These are phyloP conservation scores for Leptinotarsa peninsularis DNA, from an alignment of 2,888 invertebrate genomes.

Conservation along the genomic window DNA sequence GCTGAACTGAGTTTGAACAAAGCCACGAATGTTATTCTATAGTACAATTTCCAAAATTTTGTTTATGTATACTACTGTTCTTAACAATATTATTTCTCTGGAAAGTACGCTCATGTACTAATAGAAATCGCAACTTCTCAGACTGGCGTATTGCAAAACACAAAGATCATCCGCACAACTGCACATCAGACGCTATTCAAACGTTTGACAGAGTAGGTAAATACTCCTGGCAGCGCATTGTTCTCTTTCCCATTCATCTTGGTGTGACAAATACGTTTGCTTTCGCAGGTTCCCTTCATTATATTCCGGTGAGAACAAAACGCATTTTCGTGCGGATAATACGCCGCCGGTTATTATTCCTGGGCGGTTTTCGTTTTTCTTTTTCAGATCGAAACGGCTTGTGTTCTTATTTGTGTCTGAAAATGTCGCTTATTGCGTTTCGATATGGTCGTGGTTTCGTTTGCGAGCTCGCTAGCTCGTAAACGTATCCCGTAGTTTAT, in stretches of 20 bases:
- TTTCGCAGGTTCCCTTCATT: slow-evolving; percentile 30
- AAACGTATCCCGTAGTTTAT: slow-evolving; percentile 14
- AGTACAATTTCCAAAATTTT: too few species aligned
- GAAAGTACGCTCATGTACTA: neutral
- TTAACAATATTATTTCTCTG: neutral
- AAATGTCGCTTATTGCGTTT: slow-evolving; percentile 11
- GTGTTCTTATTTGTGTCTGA: neutral
- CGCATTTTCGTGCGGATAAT: slow-evolving; percentile 24
- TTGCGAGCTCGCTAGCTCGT: neutral
- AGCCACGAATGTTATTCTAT: too few species aligned
- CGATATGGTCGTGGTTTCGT: slow-evolving; percentile 14
- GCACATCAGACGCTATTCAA: slow-evolving; percentile 29
- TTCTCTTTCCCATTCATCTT: slow-evolving; percentile 31
- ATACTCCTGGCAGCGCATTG: slow-evolving; percentile 33
- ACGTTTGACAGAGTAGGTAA: slow-evolving; percentile 32
- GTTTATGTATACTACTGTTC: too few species aligned
- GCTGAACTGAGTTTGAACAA: too few species aligned
- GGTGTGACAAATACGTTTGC: slow-evolving; percentile 36
- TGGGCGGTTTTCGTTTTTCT: slow-evolving; percentile 1
- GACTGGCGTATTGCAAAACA: slow-evolving; percentile 4
- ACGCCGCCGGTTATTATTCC: slow-evolving; percentile 18
- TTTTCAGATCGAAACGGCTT: neutral
- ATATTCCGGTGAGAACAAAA: slow-evolving; percentile 27
- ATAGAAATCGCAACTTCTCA: slow-evolving; percentile 7
- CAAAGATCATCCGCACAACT: slow-evolving; percentile 10